Evolutionary conservation across 1,140 invertebrate genomes (phyloP).

Genomic region (Zaprionus vittiger): DNA sequence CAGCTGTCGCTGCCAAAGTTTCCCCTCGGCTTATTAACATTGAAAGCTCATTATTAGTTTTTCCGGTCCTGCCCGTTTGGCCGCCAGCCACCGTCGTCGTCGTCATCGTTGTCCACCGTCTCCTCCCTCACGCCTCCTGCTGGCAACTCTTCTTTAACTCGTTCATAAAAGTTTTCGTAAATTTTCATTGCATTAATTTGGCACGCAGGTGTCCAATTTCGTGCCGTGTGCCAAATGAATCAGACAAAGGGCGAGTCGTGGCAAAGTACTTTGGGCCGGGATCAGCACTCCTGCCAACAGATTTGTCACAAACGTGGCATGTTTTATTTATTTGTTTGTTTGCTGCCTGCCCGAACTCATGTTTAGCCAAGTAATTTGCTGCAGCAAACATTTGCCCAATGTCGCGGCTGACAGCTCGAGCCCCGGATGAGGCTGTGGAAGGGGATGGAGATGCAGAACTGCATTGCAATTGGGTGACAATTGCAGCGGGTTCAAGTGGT

Average conservation of each 20-base stretch:
- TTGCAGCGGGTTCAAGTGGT: slow-evolving; percentile 65
- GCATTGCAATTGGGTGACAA: slow-evolving; percentile 67
- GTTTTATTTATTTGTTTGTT: slow-evolving; percentile 43
- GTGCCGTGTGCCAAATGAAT: slow-evolving; percentile 40
- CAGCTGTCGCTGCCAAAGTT: slow-evolving; percentile 63
- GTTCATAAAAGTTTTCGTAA: slow-evolving; percentile 73
- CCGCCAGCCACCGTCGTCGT: not conserved
- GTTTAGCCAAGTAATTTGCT: slow-evolving; percentile 77
- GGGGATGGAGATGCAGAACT: slow-evolving; percentile 10
- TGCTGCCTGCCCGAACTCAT: slow-evolving; percentile 20
- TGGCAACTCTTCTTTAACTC: slow-evolving; percentile 58
- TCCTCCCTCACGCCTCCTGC: not conserved
- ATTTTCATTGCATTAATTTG: slow-evolving; percentile 77
- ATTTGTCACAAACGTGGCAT: slow-evolving; percentile 74
- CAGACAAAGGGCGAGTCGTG: slow-evolving; percentile 44
- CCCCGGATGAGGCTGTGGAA: not conserved
- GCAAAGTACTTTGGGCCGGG: slow-evolving; percentile 19
- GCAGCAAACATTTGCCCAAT: slow-evolving; percentile 69
- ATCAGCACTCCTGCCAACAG: slow-evolving; percentile 45
- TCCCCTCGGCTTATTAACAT: slow-evolving; percentile 72
- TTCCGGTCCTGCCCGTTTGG: slow-evolving; percentile 30
- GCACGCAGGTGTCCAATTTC: slow-evolving; percentile 66
- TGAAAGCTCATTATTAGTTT: slow-evolving; percentile 82
- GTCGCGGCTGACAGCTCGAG: slow-evolving; percentile 30
- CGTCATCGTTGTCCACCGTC: not conserved